A percentile compares a stretch with the other conserved stretches of the same genome.
phyloP scores from a whole-genome alignment of 2,113 vertebrate genomes.

The Alouatta palliata region DNA sequence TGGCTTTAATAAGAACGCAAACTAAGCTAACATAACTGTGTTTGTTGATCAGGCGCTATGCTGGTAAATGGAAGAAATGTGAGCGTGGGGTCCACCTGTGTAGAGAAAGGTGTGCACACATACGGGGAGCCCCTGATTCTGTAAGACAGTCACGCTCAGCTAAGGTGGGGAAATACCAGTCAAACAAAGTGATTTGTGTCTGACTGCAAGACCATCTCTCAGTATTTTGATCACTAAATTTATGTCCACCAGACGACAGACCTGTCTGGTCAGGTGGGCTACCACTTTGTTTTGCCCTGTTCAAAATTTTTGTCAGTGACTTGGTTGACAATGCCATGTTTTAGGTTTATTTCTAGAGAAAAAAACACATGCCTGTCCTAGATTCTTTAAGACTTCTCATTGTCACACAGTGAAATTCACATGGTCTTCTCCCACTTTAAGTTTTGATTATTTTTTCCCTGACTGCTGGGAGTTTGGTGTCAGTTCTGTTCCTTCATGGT shows the following conservation, averaged over 20 bases:
- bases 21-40: neutral
- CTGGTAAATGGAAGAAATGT: rapidly evolving
- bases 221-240: neutral
- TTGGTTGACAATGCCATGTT: neutral
- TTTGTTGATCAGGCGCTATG: neutral
- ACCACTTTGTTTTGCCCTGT: neutral
- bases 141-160: rapidly evolving
- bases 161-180: rapidly evolving
- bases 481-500: rapidly evolving
- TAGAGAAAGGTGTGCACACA: rapidly evolving
- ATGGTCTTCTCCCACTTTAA: rapidly evolving
- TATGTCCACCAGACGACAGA: neutral
- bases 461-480: rapidly evolving
- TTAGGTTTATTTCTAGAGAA: neutral
- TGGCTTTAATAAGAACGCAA: rapidly evolving
- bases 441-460: neutral
- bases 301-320: neutral
- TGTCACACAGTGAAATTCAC: neutral
- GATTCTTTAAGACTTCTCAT: neutral
- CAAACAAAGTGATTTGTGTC: neutral
- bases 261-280: neutral
- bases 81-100: rapidly evolving
- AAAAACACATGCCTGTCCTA: neutral
- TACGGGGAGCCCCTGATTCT: rapidly evolving
- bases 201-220: neutral